Base-by-base conservation (phyloP, 1,140 invertebrate genomes). In the Lasioglossum albipes region DNA sequence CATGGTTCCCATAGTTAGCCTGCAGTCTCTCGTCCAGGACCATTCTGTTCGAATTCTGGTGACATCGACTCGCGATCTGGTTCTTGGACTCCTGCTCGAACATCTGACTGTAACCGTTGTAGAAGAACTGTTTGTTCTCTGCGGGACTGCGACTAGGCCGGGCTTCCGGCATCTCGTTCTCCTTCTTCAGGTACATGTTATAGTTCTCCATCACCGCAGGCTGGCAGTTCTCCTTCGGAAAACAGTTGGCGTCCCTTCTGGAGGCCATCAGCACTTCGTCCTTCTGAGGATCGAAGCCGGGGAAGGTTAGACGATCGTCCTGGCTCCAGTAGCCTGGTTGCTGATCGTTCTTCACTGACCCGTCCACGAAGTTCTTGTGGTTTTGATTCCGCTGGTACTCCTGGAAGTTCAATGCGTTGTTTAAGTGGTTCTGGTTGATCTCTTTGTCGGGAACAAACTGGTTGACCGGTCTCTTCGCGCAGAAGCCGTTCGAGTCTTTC, bases 231-330 rank as follows among this genome's bases (percentile, higher is more conserved):
- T 90, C 89, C 18, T 90, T 81, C 41, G 77, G 59, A n/a, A 88
- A 91, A 49, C 84, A 89, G 22, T 81, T 86, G 6, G 79, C 45
- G 7, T 78, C 66, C 66, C 84, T 88, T 42, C 90, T 89, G 0
- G 86, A 52, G 4, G 64, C 9, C 10, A 89, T 78, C 7, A 86
- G 42, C 16, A 84, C 84, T 0, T 84, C 76, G 7, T 89, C 84
- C 68, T 91, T 91, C 5, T 88, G 87, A 7, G 84, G 49, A 22
- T 91, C 89, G 31, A 89, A 90, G 0, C 36, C 31, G 0, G 89
- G 86, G n/a, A 90, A 88, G 2, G 88, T 87, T 12, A 90, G n/a
- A 69, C 90, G 82, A 7, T 91, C 89, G 42, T 91, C 87, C 12
- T 86, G 89, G 22, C 57, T 57, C 87, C 87, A 88, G 45, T 84